These are phyloP conservation scores for Mustela lutreola DNA, from an alignment of 2,113 vertebrate species.

Conservation along the genomic window DNA sequence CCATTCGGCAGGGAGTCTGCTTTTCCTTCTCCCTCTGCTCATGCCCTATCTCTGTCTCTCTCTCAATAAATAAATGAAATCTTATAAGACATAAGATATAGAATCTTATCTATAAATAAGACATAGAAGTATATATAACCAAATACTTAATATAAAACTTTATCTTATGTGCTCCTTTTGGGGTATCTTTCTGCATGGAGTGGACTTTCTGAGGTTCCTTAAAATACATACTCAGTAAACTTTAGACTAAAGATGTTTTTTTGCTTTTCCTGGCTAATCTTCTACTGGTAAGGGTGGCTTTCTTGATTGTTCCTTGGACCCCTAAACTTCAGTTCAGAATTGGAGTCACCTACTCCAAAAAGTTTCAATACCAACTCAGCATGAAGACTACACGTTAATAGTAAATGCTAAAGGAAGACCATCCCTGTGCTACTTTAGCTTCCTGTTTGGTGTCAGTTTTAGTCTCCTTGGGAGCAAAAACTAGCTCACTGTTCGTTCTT, in stretches of 20 bases:
- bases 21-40: not conserved
- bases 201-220: not conserved
- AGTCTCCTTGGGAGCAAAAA: conserved; percentile 8
- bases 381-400: not conserved
- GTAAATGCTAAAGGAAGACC: not conserved
- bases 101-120: not conserved
- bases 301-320: not conserved
- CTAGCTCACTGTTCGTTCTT: not conserved
- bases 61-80: not conserved
- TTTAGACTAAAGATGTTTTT: not conserved
- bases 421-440: not conserved
- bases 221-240: not conserved
- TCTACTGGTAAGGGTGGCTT: not conserved
- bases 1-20: no score
- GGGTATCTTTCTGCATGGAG: not conserved
- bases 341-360: not conserved
- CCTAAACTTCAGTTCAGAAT: conserved; percentile 23
- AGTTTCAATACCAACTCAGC: not conserved
- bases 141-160: not conserved
- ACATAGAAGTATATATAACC: not conserved
- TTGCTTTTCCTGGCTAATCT: not conserved
- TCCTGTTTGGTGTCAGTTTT: not conserved
- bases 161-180: not conserved
- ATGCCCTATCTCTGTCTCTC: not conserved
- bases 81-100: no score